Base-by-base conservation (phyloP, 1,140 invertebrate genomes). In the Procambarus clarkii region DNA sequence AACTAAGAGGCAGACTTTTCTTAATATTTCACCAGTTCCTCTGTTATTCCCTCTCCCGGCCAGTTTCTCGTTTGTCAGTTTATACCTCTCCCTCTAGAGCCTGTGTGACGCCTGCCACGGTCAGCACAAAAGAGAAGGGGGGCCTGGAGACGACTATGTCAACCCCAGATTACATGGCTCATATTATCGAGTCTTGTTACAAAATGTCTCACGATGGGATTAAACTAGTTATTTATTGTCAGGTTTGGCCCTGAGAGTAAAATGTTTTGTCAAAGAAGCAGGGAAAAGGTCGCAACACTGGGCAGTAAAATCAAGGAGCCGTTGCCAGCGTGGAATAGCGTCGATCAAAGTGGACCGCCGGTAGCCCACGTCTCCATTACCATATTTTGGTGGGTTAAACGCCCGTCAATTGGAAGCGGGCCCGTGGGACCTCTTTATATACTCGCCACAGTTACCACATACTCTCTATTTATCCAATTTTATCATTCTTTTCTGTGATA, bases 301-400 rank as follows among this genome's bases (percentile, higher is more conserved):
- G 69, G 69, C 24, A 74, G 69, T 34, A 74, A 34, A 34, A 74
- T 5, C 69, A 74, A 74, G 69, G 69, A 34, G 60, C 18, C 21
- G 60, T 21, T 21, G 60, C 60, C 50, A 78, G 34, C n/a, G 18
- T 5, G 24, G 46, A 44, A n/a, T 48, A 21, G 80, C 80, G 13
- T 24, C 80, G 50, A 82, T 82, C 80, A 82, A 82, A 82, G 48
- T 50, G 80, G 48, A 34, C 80, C 80, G 80, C 80, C 54, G 80
- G 46, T 82, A 82, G 45, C 80, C 80, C 48, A 44, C 9, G 44
- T 76, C 69, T 77, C 83, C 45, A 86, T 86, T 86, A 76, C 83
- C 83, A 86, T 86, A 86, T 86, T 86, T 86, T 76, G 76, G 83
- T 86, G 83, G 83, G 83, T 86, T 86, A 86, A 86, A 86, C 83